phyloP scores from a whole-genome alignment of 2,113 vertebrate genomes.

The Macheiramphus alcinus region DNA sequence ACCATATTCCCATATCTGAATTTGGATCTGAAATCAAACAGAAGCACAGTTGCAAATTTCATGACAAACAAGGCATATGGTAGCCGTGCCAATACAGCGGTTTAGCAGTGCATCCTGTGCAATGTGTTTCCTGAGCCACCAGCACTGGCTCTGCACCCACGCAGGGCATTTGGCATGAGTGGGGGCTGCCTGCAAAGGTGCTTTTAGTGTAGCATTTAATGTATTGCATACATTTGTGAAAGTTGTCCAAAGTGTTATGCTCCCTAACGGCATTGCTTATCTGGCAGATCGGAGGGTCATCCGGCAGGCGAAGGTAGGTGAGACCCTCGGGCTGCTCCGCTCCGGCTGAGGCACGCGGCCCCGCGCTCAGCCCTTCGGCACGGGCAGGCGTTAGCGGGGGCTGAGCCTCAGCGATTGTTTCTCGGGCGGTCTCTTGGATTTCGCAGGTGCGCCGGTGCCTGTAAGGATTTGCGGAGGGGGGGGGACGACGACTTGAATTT shows the following conservation, averaged over 20 bases:
- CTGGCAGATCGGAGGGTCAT: neutral
- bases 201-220: fast-evolving
- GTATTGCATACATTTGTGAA: neutral
- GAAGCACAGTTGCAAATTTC: neutral
- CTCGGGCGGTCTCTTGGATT: neutral
- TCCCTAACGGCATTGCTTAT: neutral
- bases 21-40: neutral
- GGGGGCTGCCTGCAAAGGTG: neutral
- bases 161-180: neutral
- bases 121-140: neutral
- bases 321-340: neutral
- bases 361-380: fast-evolving
- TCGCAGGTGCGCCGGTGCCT: neutral
- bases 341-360: fast-evolving
- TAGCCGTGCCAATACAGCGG: neutral
- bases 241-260: neutral
- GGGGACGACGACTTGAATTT: neutral
- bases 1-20: neutral
- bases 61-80: neutral
- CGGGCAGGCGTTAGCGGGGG: fast-evolving
- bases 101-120: neutral
- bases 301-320: neutral
- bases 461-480: neutral
- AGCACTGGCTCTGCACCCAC: neutral
- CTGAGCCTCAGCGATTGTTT: neutral